Base-by-base conservation (phyloP, 2,888 invertebrate species). In the Melanargia galathea region DNA sequence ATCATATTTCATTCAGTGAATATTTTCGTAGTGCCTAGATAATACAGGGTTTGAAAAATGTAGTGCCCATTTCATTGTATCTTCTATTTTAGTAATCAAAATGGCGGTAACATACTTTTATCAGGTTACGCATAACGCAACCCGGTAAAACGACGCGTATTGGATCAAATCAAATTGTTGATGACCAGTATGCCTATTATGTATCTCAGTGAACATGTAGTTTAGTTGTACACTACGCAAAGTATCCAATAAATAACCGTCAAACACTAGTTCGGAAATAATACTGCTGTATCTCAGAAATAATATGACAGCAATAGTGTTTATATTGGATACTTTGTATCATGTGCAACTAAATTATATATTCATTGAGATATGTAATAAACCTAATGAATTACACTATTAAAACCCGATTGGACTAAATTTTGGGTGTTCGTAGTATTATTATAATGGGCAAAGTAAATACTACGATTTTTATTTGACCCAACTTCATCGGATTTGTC, bases 31-130 rank as follows among this genome's bases (percentile, higher is more conserved):
- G 70, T 64, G 56, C 56, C 59, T 70, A 70, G 66, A 51, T 68
- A 33, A 61, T 65, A 67, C 71, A 73, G 73, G 73, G 73, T 71
- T 64, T 65, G 62, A 64, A 59, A 57, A 51, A 35, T 62, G 64
- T 65, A 69, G 68, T 66, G 56, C 60, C 65, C 68, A 52, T 43
- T 43, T 66, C 63, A 67, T 60, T 63, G 62, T 67, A 60, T 60
- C 46, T 22, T 45, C 38, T 57, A 59, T 35, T 60, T 58, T 59
- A 57, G 58, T 35, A 49, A 55, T 30, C 59, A 63, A 62, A 56
- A 30, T 51, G 46, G 22, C 13, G 16, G 43, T 7, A 43, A 18
- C 43, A 43, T 43, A 43, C 43, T 43, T 43, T 43, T 43, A 43
- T 18, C 18, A 43, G 16, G 43, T 2, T 43, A 43, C 18, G 43